Evolutionary conservation across 1,140 invertebrate genomes (phyloP), one percentile per base, ranked within the genome.

Genomic region (Camponotus vicinus): DNA sequence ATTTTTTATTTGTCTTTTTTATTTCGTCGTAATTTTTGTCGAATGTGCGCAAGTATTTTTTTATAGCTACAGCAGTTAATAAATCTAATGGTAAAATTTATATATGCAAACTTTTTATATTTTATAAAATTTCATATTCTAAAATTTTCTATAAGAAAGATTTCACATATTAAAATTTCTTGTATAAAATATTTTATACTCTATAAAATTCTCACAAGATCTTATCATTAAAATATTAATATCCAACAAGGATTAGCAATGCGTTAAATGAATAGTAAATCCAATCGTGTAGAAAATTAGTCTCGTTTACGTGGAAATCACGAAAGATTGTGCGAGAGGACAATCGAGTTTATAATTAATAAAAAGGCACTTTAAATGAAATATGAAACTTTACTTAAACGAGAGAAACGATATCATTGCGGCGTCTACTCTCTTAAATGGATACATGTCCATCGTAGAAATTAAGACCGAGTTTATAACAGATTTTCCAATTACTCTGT

Each of bases 381-480:
- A 80, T 70, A 80, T 80, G 78, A 80, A 80, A 71, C 52, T 71
- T 21, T 21, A 70, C 40, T 70, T 34, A 40, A 15, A 45, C 21
- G n/a, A 34, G 37, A 57, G 77, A 70, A 80, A 71, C 78, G n/a
- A 40, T 79, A 79, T 61, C 59, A 4, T 21, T 40, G 34, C 52
- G 11, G 40, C 45, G 63, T 80, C 49, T 55, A 57, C 49, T 18
- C 37, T 59, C 49, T 71, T 80, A 55, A 55, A 55, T 27, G 45
- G 37, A 71, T 80, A 80, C 49, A 71, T 37, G 40, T 52, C 40
- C 42, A 6, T 67, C 37, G 37, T 27, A n/a, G 66, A 79, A 67
- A 80, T 80, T 71, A 80, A 71, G 34, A 57, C 37, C 45, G 37
- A 80, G 71, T 80, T 71, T 80, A 80, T 80, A 80, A 57, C 59